These are phyloP conservation scores for Percopsis omiscomaycus DNA, from an alignment of 2,797 vertebrate genomes.

Conservation along the genomic window DNA sequence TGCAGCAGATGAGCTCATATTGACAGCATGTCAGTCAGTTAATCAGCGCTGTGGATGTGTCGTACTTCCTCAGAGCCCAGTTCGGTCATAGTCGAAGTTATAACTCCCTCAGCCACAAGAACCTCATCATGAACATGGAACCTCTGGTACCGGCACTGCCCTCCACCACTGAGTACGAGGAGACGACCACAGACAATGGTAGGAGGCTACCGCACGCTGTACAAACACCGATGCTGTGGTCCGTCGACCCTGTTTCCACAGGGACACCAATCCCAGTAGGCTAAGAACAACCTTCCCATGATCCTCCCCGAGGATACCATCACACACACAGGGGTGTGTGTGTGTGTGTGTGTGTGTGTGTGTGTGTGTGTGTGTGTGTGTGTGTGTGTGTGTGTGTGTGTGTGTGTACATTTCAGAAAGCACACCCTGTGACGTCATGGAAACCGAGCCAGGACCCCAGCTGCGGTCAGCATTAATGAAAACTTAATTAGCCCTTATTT, in stretches of 20 bases:
- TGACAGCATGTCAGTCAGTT: too few relatives aligned
- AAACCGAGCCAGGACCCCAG: slow-evolving; percentile 38
- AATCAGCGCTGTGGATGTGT: slow-evolving; percentile 1
- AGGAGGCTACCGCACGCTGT: slow-evolving; percentile 46
- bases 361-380: slow-evolving; percentile 4
- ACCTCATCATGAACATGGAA: slow-evolving; percentile 98
- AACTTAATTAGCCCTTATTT: slow-evolving; percentile 46
- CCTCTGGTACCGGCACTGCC: slow-evolving; percentile 89
- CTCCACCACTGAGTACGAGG: slow-evolving; percentile 86
- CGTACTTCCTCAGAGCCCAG: slow-evolving; percentile 76
- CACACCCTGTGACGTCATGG: slow-evolving; percentile 34
- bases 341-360: slow-evolving; percentile 19
- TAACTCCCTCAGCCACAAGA: slow-evolving; percentile 91
- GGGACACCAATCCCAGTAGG: slow-evolving; percentile 69
- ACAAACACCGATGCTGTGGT: slow-evolving; percentile 51
- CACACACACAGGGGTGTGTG: slow-evolving; percentile 17
- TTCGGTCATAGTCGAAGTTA: slow-evolving; percentile 92
- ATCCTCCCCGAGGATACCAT: slow-evolving; percentile 57
- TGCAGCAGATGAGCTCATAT: too few relatives aligned
- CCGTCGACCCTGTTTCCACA: slow-evolving; percentile 65
- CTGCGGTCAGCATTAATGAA: slow-evolving; percentile 42
- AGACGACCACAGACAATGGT: slow-evolving; percentile 80
- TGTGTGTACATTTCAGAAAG: slow-evolving; percentile 2
- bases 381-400: background rate
- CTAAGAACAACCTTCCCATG: slow-evolving; percentile 77